Percentiles rank a stretch among this genome's conserved stretches.
Evolutionary conservation across 2,113 vertebrate genomes (phyloP).

Genomic region (Antechinus stuartii): DNA sequence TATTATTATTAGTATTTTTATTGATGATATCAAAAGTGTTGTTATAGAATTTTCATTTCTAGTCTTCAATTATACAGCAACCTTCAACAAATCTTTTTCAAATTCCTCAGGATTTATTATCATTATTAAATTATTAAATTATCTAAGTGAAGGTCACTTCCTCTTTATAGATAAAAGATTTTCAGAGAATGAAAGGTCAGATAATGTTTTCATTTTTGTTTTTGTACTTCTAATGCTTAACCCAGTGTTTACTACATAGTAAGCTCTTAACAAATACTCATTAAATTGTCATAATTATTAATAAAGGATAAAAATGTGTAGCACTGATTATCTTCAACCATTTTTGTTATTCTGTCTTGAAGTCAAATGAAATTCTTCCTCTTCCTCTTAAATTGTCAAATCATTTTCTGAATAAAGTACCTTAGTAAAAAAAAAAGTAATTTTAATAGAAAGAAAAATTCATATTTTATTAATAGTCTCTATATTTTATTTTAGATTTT

Average conservation of each 20-base stretch:
- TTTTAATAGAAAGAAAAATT: neutral
- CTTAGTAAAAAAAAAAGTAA: neutral
- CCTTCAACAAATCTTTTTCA: neutral
- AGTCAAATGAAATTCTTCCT: neutral
- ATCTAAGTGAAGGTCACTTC: neutral
- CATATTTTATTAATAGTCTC: neutral
- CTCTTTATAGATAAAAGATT: neutral
- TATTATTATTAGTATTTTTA: too few species aligned
- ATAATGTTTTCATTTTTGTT: neutral
- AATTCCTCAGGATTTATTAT: neutral
- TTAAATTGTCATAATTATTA: neutral
- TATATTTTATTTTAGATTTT: neutral
- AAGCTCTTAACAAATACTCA: neutral
- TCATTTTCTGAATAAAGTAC: neutral
- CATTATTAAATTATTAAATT: neutral
- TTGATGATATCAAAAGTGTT: too few species aligned
- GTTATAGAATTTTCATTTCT: neutral
- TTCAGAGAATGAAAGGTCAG: neutral
- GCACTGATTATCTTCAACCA: neutral
- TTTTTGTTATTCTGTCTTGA: neutral
- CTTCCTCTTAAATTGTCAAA: neutral
- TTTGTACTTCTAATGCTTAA: neutral
- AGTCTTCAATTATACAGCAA: neutral
- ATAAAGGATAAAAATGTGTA: neutral
- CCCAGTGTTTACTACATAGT: neutral